These are phyloP conservation scores for Zeugodacus cucurbitae DNA, from an alignment of 1,140 invertebrate genomes.

Conservation along the genomic window DNA sequence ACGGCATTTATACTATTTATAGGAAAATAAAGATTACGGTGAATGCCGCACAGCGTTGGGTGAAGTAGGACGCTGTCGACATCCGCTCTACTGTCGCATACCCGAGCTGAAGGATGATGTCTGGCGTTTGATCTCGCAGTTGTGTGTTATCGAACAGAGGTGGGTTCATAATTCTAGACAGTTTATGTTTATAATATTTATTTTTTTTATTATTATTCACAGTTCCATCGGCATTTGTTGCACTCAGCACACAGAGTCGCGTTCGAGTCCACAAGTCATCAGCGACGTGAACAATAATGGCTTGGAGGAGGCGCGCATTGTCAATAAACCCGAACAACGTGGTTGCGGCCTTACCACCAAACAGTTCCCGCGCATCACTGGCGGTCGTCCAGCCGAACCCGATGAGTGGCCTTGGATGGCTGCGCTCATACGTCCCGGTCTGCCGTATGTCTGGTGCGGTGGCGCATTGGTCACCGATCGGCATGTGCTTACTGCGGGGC, in stretches of 20 bases:
- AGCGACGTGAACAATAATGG: slow-evolving; percentile 32
- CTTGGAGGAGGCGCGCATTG: slow-evolving; percentile 48
- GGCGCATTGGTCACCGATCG: slow-evolving; percentile 81
- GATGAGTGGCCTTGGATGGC: slow-evolving; percentile 88
- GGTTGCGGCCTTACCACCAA: slow-evolving; percentile 77
- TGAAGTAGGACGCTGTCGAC: slow-evolving; percentile 73
- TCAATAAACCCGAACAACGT: slow-evolving; percentile 60
- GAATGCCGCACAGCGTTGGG: slow-evolving; percentile 73
- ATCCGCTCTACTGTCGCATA: slow-evolving; percentile 73
- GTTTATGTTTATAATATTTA: too few relatives aligned
- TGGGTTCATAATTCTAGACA: too few relatives aligned
- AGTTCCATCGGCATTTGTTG: slow-evolving; percentile 64
- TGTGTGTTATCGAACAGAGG: slow-evolving; percentile 76
- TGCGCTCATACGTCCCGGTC: slow-evolving; percentile 71
- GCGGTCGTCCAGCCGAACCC: slow-evolving; percentile 73
- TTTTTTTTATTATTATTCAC: background rate
- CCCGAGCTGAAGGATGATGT: slow-evolving; percentile 71
- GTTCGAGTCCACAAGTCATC: slow-evolving; percentile 56
- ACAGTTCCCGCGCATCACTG: slow-evolving; percentile 69
- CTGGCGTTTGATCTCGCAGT: slow-evolving; percentile 71
- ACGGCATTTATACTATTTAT: background rate
- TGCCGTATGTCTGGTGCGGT: slow-evolving; percentile 76
- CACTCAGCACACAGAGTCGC: slow-evolving; percentile 52
- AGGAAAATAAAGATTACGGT: slow-evolving; percentile 69
- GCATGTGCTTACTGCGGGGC: slow-evolving; percentile 82